A percentile compares a stretch with the other conserved stretches of the same genome.
phyloP scores from a whole-genome alignment of 2,113 vertebrate genomes.

The Felis chaus region DNA sequence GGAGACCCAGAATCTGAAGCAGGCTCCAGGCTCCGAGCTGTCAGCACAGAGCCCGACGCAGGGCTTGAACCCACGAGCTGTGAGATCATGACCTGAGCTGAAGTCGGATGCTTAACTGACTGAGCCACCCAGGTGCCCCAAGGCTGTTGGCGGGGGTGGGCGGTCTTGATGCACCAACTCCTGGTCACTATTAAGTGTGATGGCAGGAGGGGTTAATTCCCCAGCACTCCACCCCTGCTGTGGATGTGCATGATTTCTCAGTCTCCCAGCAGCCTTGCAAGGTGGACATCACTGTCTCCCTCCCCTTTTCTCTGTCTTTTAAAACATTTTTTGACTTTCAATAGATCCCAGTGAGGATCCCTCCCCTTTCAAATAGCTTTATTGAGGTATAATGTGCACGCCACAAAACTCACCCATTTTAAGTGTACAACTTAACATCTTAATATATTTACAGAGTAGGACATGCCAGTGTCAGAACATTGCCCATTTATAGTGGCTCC shows the following conservation, averaged over 20 bases:
- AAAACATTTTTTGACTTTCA: background rate
- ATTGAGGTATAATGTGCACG: background rate
- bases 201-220: background rate
- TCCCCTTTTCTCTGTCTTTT: background rate
- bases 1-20: no score
- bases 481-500: background rate
- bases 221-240: background rate
- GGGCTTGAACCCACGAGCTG: no score
- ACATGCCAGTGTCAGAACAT: background rate
- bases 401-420: background rate
- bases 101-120: no score
- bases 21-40: no score
- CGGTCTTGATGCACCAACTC: background rate
- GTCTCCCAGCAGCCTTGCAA: background rate
- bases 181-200: fast-evolving
- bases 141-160: no score
- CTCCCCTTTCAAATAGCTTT: background rate
- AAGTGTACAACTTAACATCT: background rate
- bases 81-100: no score
- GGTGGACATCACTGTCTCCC: background rate
- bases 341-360: background rate
- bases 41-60: no score
- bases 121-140: no score
- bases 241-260: background rate
- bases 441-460: background rate